phyloP scores from a whole-genome alignment of 2,113 vertebrate species.

The Atlantisia rogersi region DNA sequence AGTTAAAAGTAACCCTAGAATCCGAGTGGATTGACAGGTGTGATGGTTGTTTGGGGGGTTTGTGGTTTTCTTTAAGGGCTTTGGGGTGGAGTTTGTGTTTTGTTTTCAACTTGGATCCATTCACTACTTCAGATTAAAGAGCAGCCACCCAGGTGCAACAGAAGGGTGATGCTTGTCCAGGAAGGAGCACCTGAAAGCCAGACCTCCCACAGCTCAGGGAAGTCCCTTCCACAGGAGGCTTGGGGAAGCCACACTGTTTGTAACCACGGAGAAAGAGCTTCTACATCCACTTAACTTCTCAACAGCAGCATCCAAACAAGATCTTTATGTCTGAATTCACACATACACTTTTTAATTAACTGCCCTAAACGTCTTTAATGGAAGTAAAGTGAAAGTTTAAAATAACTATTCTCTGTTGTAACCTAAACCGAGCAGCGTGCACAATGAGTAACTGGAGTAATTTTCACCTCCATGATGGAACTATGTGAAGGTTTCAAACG shows the following conservation, averaged over 20 bases:
- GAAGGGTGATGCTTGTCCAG: not conserved
- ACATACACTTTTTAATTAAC: not conserved
- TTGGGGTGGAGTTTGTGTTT: not conserved
- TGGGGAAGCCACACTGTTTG: not conserved
- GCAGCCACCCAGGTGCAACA: not conserved
- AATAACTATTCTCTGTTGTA: too few relatives aligned
- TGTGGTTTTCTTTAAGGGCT: not conserved
- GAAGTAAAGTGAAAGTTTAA: not conserved
- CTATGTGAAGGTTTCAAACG: not conserved
- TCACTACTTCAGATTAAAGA: not conserved
- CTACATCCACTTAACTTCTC: not conserved
- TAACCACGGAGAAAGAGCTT: not conserved
- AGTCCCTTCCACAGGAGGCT: not conserved
- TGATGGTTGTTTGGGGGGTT: not conserved
- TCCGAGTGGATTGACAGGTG: not conserved
- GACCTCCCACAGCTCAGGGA: not conserved
- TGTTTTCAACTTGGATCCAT: not conserved
- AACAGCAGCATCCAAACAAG: not conserved
- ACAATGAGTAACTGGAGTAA: not conserved
- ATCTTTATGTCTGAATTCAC: not conserved
- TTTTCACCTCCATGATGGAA: not conserved
- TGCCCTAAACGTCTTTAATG: not conserved
- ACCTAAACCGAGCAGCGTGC: too few relatives aligned
- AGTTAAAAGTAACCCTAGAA: not conserved
- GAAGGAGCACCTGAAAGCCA: not conserved